These are phyloP conservation scores for Athene cunicularia DNA, from an alignment of 2,113 vertebrate genomes.

Conservation along the genomic window DNA sequence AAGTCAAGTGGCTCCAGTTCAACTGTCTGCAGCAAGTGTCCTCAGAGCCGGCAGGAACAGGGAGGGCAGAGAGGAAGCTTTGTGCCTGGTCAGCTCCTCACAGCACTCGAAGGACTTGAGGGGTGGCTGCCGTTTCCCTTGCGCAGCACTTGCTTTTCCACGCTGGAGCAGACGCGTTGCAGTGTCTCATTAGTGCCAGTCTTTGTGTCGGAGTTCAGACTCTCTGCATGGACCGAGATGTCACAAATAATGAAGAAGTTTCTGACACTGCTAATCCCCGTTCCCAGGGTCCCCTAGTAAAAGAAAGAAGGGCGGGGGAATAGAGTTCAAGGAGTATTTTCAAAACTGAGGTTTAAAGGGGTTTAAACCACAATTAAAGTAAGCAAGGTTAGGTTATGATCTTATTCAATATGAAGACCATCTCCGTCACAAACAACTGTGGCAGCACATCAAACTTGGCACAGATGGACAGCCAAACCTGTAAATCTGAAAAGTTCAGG, in stretches of 20 bases:
- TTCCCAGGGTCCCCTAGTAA: not conserved
- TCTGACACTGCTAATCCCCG: fast-evolving
- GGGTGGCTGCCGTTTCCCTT: not conserved
- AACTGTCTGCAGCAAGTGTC: not conserved
- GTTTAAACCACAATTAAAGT: not conserved
- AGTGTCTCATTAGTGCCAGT: not conserved
- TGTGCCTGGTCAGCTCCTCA: not conserved
- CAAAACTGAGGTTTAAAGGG: not conserved
- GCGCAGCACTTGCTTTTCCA: fast-evolving
- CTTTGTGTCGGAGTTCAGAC: not conserved
- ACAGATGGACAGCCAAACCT: not conserved
- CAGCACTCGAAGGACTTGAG: not conserved
- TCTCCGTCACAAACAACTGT: not conserved
- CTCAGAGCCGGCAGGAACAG: not conserved
- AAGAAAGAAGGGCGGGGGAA: not conserved
- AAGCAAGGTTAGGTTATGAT: not conserved
- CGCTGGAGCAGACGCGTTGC: not conserved
- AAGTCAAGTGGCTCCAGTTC: not conserved
- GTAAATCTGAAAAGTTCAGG: not conserved
- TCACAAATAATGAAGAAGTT: not conserved
- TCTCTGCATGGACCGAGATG: not conserved
- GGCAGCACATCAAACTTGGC: not conserved
- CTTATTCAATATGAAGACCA: not conserved
- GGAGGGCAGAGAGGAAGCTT: not conserved
- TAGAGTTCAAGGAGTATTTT: not conserved